A percentile compares a stretch with the other conserved stretches of the same genome.
These are phyloP conservation scores for Hypomesus transpacificus DNA, from an alignment of 2,113 vertebrate genomes.

Conservation along the genomic window DNA sequence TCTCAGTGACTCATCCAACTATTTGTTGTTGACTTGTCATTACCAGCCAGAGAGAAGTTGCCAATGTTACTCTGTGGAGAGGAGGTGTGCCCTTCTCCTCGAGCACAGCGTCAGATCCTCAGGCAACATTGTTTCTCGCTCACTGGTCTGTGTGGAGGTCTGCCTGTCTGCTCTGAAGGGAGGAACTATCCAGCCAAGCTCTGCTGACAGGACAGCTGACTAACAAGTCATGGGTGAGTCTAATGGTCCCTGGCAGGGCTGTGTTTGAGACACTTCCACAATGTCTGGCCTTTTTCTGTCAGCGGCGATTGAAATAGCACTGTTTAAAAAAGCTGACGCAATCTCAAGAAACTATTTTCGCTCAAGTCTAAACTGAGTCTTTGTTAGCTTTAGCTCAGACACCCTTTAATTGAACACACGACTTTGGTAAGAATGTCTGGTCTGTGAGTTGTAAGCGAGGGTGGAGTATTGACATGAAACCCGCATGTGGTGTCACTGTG, in stretches of 20 bases:
- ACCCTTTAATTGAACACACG: no score
- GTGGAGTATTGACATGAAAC: no score
- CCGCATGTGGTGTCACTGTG: no score
- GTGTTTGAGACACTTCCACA: no score
- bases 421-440: no score
- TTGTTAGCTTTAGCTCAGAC: no score
- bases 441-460: no score
- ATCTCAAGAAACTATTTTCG: no score
- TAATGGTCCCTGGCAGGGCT: neutral
- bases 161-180: conserved; percentile 16
- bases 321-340: no score
- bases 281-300: no score
- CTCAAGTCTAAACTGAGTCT: no score
- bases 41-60: conserved; percentile 56
- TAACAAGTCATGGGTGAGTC: conserved; percentile 67
- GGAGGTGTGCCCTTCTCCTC: conserved; percentile 50
- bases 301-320: no score
- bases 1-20: conserved; percentile 45
- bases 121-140: conserved; percentile 33
- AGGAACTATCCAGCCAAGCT: conserved; percentile 10
- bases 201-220: conserved; percentile 1
- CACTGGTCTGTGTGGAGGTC: conserved; percentile 32
- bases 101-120: conserved; percentile 15
- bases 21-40: conserved; percentile 55
- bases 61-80: conserved; percentile 70